Evolutionary conservation across 2,797 vertebrate genomes (phyloP).

Genomic region (Muraenolepis orangiensis): DNA sequence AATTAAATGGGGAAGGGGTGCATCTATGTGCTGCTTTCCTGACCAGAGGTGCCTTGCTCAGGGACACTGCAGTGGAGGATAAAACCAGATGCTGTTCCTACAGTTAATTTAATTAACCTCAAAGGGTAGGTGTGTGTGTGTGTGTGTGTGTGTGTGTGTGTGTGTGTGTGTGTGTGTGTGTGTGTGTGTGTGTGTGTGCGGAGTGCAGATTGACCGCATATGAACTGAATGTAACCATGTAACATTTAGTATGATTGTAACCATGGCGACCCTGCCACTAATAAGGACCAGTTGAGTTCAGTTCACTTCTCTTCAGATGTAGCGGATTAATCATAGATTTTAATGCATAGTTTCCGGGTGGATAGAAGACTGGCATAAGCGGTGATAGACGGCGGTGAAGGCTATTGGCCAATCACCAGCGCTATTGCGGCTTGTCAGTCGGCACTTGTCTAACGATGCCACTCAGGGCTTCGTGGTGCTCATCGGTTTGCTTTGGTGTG

Average conservation of each 20-base stretch:
- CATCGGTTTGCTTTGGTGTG: neutral
- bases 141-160: no score
- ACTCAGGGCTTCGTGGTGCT: neutral
- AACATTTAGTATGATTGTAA: no score
- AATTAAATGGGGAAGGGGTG: neutral
- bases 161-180: no score
- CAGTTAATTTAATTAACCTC: neutral
- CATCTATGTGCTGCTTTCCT: neutral
- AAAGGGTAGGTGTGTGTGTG: neutral
- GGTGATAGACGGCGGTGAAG: neutral
- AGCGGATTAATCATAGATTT: neutral
- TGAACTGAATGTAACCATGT: neutral
- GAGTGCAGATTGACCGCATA: neutral
- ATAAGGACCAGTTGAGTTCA: neutral
- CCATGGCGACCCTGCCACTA: neutral
- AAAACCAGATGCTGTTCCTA: neutral
- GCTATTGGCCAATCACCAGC: neutral
- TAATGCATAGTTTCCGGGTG: neutral
- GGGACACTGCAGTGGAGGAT: neutral
- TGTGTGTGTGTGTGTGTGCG: no score
- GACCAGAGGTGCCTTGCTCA: neutral
- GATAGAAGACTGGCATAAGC: no score
- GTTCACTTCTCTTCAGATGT: neutral
- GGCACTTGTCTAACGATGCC: neutral
- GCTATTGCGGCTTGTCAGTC: neutral